Conservation (phyloP, 2,113 vertebrate genomes). For the Columbina picui region DNA sequence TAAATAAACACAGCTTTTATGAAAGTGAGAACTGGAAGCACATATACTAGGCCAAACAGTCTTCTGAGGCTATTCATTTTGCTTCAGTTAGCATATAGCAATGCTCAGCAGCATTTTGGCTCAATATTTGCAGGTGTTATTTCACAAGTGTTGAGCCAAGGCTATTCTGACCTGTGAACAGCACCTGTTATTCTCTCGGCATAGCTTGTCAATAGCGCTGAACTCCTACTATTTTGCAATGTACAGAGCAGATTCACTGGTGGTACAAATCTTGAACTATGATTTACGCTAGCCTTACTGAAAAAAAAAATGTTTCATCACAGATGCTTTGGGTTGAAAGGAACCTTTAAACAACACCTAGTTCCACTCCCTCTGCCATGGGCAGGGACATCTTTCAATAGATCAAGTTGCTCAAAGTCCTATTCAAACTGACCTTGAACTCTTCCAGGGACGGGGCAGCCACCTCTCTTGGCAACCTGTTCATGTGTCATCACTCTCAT, state of each 20-base stretch:
- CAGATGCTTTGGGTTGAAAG: neutral
- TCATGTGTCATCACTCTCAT: neutral
- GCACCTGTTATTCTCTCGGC: neutral
- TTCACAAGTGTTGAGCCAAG: neutral
- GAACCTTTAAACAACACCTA: neutral
- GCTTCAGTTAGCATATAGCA: neutral
- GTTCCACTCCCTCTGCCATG: accelerated
- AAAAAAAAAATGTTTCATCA: neutral
- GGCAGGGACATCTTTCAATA: neutral
- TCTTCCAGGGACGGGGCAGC: accelerated
- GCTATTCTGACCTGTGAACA: neutral
- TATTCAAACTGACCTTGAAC: neutral
- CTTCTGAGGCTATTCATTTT: neutral
- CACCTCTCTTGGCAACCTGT: neutral
- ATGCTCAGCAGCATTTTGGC: neutral
- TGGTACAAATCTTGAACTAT: neutral
- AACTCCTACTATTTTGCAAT: neutral
- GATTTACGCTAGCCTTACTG: neutral
- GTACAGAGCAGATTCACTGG: neutral
- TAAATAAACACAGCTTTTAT: neutral
- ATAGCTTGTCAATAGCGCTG: neutral
- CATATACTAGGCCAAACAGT: neutral
- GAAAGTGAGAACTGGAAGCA: neutral
- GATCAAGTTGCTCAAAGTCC: neutral
- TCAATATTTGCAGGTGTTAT: neutral